Percentiles rank a stretch among this genome's conserved stretches.
These are phyloP conservation scores for Chlorops oryzae DNA, from an alignment of 1,140 invertebrate species.

Conservation along the genomic window DNA sequence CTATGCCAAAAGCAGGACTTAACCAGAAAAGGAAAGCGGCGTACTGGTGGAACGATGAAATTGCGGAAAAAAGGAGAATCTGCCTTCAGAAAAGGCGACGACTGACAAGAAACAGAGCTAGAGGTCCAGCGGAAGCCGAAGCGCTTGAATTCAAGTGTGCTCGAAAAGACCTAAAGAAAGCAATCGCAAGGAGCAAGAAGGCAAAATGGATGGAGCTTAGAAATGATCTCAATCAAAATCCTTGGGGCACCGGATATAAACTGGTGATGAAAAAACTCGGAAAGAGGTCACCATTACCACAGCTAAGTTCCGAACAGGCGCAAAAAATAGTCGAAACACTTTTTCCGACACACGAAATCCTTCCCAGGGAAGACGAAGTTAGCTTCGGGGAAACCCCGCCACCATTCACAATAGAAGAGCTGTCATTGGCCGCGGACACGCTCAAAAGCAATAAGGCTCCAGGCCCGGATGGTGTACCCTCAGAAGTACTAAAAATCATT, in stretches of 20 bases:
- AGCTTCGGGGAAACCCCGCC: not conserved
- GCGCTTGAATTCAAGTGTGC: no score
- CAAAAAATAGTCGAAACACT: not conserved
- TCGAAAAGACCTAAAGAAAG: slow-evolving; percentile 7
- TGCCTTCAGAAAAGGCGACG: no score
- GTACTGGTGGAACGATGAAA: no score
- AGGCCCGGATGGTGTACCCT: slow-evolving; percentile 21
- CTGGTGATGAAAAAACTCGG: slow-evolving; percentile 13
- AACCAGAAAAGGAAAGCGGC: not conserved
- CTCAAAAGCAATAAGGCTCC: slow-evolving; percentile 21
- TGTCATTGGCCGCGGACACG: slow-evolving; percentile 7
- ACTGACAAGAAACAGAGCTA: no score
- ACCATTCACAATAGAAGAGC: slow-evolving; percentile 19
- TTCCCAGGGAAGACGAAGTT: no score
- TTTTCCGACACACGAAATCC: not conserved
- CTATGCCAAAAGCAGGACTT: slow-evolving; percentile 1
- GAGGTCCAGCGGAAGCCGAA: no score
- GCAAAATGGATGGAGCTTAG: slow-evolving; percentile 15
- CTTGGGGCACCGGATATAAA: slow-evolving; percentile 25
- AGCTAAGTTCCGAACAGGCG: not conserved
- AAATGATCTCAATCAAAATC: slow-evolving; percentile 16
- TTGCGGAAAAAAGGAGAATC: no score
- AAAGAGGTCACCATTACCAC: not conserved
- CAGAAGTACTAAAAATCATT: slow-evolving; percentile 20
- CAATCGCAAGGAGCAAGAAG: slow-evolving; percentile 12